These are phyloP conservation scores for Scatophagus argus DNA, from an alignment of 2,113 vertebrate species.

Conservation along the genomic window DNA sequence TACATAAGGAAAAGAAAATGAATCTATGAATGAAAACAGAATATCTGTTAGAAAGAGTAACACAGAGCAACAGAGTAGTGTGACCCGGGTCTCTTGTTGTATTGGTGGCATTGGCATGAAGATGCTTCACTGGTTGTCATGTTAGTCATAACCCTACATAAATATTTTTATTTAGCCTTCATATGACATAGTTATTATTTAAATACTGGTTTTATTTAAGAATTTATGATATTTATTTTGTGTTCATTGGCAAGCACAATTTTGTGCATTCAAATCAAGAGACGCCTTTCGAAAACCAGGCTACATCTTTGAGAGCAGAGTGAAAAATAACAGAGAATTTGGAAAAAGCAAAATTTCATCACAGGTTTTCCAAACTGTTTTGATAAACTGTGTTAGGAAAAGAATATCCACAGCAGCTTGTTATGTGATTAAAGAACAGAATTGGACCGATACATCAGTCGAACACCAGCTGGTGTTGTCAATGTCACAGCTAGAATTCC, in stretches of 20 bases:
- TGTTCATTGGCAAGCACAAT: not conserved
- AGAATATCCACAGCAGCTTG: not conserved
- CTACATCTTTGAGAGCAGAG: not conserved
- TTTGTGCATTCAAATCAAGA: not conserved
- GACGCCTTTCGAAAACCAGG: not conserved
- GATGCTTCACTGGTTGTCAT: too few relatives aligned
- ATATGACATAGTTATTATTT: not conserved
- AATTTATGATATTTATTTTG: not conserved
- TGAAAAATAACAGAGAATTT: not conserved
- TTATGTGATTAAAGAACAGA: not conserved
- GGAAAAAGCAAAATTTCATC: constrained; percentile 27
- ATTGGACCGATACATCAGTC: not conserved
- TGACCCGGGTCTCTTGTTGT: not conserved
- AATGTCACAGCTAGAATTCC: constrained; percentile 4
- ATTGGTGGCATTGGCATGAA: not conserved
- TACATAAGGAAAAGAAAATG: not conserved
- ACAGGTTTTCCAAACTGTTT: constrained; percentile 29
- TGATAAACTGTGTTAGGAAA: constrained; percentile 10
- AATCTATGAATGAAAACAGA: not conserved
- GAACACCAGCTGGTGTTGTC: not conserved
- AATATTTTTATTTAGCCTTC: not conserved
- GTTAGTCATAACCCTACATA: not conserved
- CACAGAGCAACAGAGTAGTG: not conserved
- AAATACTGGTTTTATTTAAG: not conserved
- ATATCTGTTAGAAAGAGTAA: not conserved